Conservation (phyloP, 2,888 invertebrate species). For the Xylota sylvarum region DNA sequence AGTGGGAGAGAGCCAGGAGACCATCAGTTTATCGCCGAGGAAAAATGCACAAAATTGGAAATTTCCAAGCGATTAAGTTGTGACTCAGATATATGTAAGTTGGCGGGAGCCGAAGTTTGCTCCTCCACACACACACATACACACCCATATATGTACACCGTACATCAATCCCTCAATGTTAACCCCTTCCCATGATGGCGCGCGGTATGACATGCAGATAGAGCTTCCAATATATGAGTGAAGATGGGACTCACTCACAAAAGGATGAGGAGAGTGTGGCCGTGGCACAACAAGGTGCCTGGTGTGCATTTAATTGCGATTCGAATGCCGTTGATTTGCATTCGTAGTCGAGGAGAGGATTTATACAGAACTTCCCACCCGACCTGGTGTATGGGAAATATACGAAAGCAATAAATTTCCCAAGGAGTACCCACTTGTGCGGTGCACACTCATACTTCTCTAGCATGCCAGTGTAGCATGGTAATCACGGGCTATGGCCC, state of each 20-base stretch:
- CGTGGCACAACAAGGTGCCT: constrained; percentile 71
- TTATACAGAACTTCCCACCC: constrained; percentile 35
- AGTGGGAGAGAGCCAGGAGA: constrained; percentile 47
- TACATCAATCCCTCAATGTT: constrained; percentile 58
- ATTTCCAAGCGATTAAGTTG: constrained; percentile 74
- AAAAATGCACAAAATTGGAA: constrained; percentile 73
- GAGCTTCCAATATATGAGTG: not conserved
- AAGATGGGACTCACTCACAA: constrained; percentile 22
- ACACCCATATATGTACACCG: not conserved
- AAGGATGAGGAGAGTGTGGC: constrained; percentile 29
- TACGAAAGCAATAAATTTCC: constrained; percentile 72
- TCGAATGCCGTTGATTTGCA: constrained; percentile 73
- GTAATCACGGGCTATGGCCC: constrained; percentile 64
- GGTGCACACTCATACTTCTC: constrained; percentile 31
- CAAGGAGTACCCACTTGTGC: constrained; percentile 59
- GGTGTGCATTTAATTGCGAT: constrained; percentile 76
- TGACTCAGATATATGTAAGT: constrained; percentile 60
- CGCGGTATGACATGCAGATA: not conserved
- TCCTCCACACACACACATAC: no score
- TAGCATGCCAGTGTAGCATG: constrained; percentile 26
- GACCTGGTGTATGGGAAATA: not conserved
- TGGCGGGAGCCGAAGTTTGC: constrained; percentile 2
- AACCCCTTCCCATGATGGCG: not conserved
- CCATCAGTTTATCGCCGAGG: constrained; percentile 30
- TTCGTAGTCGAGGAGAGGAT: constrained; percentile 49